phyloP scores from a whole-genome alignment of 1,140 invertebrate species.

The Ganaspis sp. region DNA sequence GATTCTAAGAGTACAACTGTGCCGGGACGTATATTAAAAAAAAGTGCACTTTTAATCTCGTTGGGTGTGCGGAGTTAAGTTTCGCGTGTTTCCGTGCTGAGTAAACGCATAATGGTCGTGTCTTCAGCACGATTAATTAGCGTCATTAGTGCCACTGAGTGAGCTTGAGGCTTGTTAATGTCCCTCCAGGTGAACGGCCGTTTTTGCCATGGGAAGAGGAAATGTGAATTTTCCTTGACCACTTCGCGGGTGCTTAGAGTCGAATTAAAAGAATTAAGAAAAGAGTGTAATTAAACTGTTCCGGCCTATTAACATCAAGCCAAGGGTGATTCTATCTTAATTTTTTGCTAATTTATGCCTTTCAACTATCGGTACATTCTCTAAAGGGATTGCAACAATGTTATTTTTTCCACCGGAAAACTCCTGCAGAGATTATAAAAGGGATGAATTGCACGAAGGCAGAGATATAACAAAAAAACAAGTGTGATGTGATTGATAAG shows the following conservation, averaged over 20 bases:
- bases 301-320: background rate
- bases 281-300: conserved; percentile 26
- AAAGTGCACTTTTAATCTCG: background rate
- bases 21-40: background rate
- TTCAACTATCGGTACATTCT: conserved; percentile 6
- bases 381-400: background rate
- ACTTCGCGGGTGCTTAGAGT: conserved; percentile 9
- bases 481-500: background rate
- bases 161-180: conserved; percentile 63
- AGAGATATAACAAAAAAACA: background rate
- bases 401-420: background rate
- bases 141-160: conserved; percentile 69
- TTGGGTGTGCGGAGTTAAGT: conserved; percentile 31
- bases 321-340: conserved; percentile 19
- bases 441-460: background rate
- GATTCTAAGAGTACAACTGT: background rate
- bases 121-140: conserved; percentile 70
- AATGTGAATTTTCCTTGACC: conserved; percentile 17
- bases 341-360: conserved; percentile 10
- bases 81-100: conserved; percentile 59
- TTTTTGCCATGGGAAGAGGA: conserved; percentile 47
- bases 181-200: conserved; percentile 55
- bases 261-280: conserved; percentile 7
- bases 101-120: conserved; percentile 60
- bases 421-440: background rate